Evolutionary conservation across 2,113 vertebrate species (phyloP), one percentile per base, ranked within the genome.

Genomic region (Caretta caretta): DNA sequence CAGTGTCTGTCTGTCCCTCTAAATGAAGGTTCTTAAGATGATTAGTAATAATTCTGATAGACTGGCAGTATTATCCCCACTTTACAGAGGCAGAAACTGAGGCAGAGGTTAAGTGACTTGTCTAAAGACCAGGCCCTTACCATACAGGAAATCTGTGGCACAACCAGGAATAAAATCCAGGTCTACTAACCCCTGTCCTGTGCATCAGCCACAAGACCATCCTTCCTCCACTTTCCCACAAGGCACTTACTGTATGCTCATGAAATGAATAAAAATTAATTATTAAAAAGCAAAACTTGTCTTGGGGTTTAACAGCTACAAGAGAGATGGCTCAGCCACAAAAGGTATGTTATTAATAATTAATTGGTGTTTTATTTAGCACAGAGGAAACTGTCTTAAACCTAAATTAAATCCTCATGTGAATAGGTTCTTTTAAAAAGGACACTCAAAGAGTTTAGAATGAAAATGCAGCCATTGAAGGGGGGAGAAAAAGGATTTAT

Each of bases 301-400:
- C 93, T 95, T 83, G 9, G 92, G 96, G 88, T 96, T 96, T 90
- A 96, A 90, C 83, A 93, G 89, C 88, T 91, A 93, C 2, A 14
- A 89, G 79, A 86, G 78, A 92, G 92, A 95, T 82, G 0, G n/a
- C 46, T 97, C 94, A 93, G 93, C 79, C 89, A 93, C 93, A 90
- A 97, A 98, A 98, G 94, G 94, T 97, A 96, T 38, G 76, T 17
- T 72, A 93, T 98, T 84, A 97, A 98, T 97, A 96, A 97, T 98
- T 97, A 93, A 98, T 95, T 86, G 17, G 53, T 88, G 93, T 91
- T 96, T 97, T 97, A 96, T 97, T 97, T 97, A 97, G 97, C 80
- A 90, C 93, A 90, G 93, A 93, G 94, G 82, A 54, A 93, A 95
- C 82, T 50, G 82, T n/a, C 91, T 83, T 89, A 93, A 96, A 96